Evolutionary conservation across 1,140 invertebrate species (phyloP).

Genomic region (Drosophila eugracilis): DNA sequence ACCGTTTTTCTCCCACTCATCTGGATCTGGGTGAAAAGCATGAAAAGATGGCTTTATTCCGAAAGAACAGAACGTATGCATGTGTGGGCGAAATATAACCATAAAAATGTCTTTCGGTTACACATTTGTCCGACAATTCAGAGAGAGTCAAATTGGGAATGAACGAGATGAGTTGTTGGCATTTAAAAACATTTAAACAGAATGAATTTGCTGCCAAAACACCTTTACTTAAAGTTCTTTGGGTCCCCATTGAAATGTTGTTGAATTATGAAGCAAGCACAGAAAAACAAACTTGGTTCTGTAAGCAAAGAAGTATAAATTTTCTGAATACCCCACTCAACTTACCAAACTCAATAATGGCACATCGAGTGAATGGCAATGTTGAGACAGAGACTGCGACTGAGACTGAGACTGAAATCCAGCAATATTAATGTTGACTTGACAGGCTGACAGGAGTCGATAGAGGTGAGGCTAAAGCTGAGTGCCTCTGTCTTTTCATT

Average conservation of each 20-base stretch:
- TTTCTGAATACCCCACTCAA: slow-evolving; percentile 31
- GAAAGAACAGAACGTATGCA: slow-evolving; percentile 3
- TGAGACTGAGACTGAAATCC: slow-evolving; percentile 21
- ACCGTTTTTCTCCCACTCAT: slow-evolving; percentile 3
- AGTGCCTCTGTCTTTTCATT: slow-evolving; percentile 30
- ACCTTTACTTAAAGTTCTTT: slow-evolving; percentile 4
- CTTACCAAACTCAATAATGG: slow-evolving; percentile 45
- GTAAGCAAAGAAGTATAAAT: slow-evolving; percentile 24
- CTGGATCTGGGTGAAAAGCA: slow-evolving; percentile 8
- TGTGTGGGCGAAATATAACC: slow-evolving; percentile 20
- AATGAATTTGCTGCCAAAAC: background rate
- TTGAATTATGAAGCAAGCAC: slow-evolving; percentile 8
- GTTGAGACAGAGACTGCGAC: background rate
- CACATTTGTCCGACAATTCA: slow-evolving; percentile 39
- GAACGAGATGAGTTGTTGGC: slow-evolving; percentile 2
- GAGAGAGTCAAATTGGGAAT: slow-evolving; percentile 14
- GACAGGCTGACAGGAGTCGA: slow-evolving; percentile 12
- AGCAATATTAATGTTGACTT: slow-evolving; percentile 48
- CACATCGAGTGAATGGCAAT: slow-evolving; percentile 35
- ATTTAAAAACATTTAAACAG: slow-evolving; percentile 17
- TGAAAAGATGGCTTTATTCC: slow-evolving; percentile 51
- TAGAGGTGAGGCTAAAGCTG: slow-evolving; percentile 1
- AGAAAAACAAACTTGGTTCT: slow-evolving; percentile 13
- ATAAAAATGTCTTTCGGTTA: slow-evolving; percentile 61
- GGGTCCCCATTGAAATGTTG: slow-evolving; percentile 12